These are phyloP conservation scores for Oryzias melastigma DNA, from an alignment of 2,113 vertebrate genomes.

Conservation along the genomic window DNA sequence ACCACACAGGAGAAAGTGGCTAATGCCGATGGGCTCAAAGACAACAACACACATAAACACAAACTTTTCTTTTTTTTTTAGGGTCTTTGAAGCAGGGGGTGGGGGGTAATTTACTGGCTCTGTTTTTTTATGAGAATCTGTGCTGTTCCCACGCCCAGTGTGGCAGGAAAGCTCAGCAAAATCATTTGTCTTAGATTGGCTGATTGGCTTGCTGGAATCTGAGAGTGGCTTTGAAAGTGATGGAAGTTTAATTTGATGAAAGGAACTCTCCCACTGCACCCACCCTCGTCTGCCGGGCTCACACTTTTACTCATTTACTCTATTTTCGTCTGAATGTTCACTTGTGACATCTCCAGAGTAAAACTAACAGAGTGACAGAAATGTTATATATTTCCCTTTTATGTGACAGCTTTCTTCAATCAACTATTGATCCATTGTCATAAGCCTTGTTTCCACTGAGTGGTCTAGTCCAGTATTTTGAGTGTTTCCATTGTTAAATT, in stretches of 20 bases:
- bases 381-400: no score
- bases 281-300: slow-evolving; percentile 21
- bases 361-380: no score
- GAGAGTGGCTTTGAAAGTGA: slow-evolving; percentile 51
- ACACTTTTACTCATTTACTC: slow-evolving; percentile 24
- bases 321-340: slow-evolving; percentile 9
- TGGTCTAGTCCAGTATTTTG: no score
- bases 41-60: slow-evolving; percentile 65
- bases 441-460: no score
- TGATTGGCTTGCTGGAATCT: slow-evolving; percentile 72
- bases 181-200: slow-evolving; percentile 75
- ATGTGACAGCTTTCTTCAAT: no score
- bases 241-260: slow-evolving; percentile 64
- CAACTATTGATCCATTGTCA: no score
- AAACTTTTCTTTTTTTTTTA: slow-evolving; percentile 57
- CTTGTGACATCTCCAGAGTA: slow-evolving; percentile 8
- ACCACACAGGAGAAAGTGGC: slow-evolving; percentile 35
- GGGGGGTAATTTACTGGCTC: slow-evolving; percentile 68
- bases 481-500: no score
- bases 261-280: slow-evolving; percentile 51
- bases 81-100: slow-evolving; percentile 67
- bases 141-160: slow-evolving; percentile 75
- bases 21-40: slow-evolving; percentile 33
- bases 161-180: slow-evolving; percentile 68
- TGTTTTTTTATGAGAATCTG: slow-evolving; percentile 64